Conservation (phyloP, 1,140 invertebrate species). For the Berghia stephanieae region DNA sequence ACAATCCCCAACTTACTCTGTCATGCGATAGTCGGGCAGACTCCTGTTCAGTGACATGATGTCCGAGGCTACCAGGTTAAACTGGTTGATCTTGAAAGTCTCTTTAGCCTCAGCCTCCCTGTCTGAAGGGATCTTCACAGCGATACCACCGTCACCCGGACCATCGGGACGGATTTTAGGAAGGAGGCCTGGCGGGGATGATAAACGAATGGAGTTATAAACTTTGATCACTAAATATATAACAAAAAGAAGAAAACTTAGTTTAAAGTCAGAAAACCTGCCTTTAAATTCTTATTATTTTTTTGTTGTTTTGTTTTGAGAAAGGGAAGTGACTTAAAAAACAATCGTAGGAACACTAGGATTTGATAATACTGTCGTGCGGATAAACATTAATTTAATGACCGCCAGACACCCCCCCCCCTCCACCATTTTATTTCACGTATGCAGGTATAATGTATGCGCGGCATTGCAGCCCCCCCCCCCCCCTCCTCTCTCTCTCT, state of each 20-base stretch:
- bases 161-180: constrained; percentile 43
- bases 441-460: too few species aligned
- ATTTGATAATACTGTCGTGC: too few species aligned
- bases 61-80: constrained; percentile 97
- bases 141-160: constrained; percentile 86
- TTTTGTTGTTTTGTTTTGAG: too few species aligned
- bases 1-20: constrained; percentile 75
- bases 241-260: too few species aligned
- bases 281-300: not conserved
- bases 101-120: constrained; percentile 89
- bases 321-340: too few species aligned
- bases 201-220: not conserved
- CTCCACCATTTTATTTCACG: too few species aligned
- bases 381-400: too few species aligned
- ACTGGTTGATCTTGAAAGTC: constrained; percentile 97
- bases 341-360: too few species aligned
- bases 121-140: constrained; percentile 85
- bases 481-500: too few species aligned
- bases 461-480: too few species aligned
- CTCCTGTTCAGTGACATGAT: constrained; percentile 96
- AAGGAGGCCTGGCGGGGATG: constrained; percentile 37
- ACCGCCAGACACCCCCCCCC: too few species aligned
- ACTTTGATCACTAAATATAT: not conserved
- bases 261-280: constrained; percentile 24
- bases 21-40: constrained; percentile 91